Percentiles rank a stretch among this genome's conserved stretches.
Evolutionary conservation across 2,888 invertebrate species (phyloP).

Genomic region (Listrodromus nycthemerus): DNA sequence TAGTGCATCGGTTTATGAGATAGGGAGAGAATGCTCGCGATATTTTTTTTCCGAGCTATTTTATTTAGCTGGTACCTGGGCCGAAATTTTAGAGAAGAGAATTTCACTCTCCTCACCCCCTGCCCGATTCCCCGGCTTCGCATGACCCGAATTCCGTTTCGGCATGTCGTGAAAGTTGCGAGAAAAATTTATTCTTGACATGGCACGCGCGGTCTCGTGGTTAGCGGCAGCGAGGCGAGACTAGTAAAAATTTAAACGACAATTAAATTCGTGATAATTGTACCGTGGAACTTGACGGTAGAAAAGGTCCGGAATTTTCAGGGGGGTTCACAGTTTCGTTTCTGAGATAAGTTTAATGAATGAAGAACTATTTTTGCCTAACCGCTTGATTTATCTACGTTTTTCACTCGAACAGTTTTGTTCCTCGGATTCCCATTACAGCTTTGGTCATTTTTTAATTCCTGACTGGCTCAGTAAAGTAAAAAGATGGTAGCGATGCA

Average conservation of each 20-base stretch:
- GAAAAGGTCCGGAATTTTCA: too few species aligned
- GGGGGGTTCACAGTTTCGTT: too few species aligned
- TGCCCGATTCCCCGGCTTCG: conserved; percentile 46
- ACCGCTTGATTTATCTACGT: too few species aligned
- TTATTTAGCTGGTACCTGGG: conserved; percentile 1
- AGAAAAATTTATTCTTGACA: conserved; percentile 60
- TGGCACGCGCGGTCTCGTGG: neutral
- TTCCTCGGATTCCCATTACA: too few species aligned
- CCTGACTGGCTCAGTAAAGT: too few species aligned
- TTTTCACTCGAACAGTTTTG: too few species aligned
- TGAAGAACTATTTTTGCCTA: too few species aligned
- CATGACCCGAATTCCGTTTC: conserved; percentile 71
- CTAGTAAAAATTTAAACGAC: neutral
- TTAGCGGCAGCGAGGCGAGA: neutral
- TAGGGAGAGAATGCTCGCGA: conserved; percentile 37
- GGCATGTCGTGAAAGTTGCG: conserved; percentile 55
- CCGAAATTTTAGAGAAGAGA: conserved; percentile 10
- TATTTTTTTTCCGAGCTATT: conserved; percentile 26
- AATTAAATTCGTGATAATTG: neutral
- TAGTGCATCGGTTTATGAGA: conserved; percentile 9
- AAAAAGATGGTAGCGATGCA: too few species aligned
- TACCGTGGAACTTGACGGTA: too few species aligned
- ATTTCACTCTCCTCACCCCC: neutral
- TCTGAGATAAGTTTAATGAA: too few species aligned
- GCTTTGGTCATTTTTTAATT: too few species aligned